Base-by-base conservation (phyloP, 2,113 vertebrate genomes). In the Pristiophorus japonicus region DNA sequence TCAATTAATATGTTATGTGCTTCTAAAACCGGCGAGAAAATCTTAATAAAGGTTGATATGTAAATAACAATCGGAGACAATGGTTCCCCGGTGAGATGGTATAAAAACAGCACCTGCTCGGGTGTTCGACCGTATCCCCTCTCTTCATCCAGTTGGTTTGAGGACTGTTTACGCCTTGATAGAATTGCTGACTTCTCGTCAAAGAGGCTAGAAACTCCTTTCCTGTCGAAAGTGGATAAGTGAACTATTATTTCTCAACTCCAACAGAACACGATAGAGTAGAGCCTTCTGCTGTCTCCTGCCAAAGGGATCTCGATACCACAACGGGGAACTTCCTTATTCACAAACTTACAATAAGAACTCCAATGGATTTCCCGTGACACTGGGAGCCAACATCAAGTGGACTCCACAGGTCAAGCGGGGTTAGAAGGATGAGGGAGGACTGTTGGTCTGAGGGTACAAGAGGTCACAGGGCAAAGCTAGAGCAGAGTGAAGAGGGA, bases 151-250 rank as follows among this genome's bases (percentile, higher is more conserved):
- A 93, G 63, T 30, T 95, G n/a, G 45, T 95, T 90, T 55, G 73
- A 14, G 55, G 95, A 81, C 73, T 70, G 55, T 20, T 95, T 1
- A 66, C 47, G 10, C 62, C 96, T 95, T 88, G 95, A 85, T 45
- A 24, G n/a, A 24, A 95, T 88, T 0, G 63, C 87, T 95, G 65
- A 73, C 88, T 45, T 96, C 10, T 96, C 95, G 81, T 96, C 96
- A 96, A 97, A 97, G 87, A 97, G 95, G 95, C 84, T 96, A 38
- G 95, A 95, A 55, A 96, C 96, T 87, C 95, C 96, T 96, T 95
- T 96, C 78, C 96, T 96, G 88, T 65, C 95, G 95, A 63, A 92
- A 65, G 59, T 63, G 88, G 62, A 92, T 38, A 20, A 22, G 65
- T 38, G n/a, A 38, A 92, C n/a, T 62, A 92, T 20, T 92, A 63